Evolutionary conservation across 2,888 invertebrate species (phyloP).

Genomic region (Gari tellinella): DNA sequence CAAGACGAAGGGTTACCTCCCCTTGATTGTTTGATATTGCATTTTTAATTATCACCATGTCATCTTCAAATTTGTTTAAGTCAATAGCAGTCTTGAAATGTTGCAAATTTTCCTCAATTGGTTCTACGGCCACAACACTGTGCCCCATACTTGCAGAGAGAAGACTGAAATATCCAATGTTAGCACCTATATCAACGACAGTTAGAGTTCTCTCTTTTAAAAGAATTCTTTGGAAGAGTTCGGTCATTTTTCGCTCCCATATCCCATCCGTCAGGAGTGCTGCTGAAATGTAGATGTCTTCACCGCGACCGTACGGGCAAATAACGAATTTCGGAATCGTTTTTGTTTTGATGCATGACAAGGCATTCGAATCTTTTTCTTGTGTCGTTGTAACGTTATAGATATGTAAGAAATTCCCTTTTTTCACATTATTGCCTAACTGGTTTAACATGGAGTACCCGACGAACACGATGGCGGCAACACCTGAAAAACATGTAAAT

Average conservation of each 20-base stretch:
- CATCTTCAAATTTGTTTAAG: conserved; percentile 59
- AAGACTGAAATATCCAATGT: conserved; percentile 80
- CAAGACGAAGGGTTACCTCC: conserved; percentile 60
- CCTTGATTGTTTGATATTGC: conserved; percentile 69
- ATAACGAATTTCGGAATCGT: conserved; percentile 68
- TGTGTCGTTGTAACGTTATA: background rate
- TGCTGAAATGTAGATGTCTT: conserved; percentile 76
- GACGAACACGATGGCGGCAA: no score
- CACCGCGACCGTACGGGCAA: conserved; percentile 69
- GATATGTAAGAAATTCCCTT: background rate
- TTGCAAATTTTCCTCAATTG: conserved; percentile 63
- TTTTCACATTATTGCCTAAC: no score
- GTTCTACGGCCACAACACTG: conserved; percentile 81
- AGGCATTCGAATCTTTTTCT: no score
- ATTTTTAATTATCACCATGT: conserved; percentile 68
- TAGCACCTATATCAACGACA: conserved; percentile 81
- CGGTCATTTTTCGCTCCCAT: conserved; percentile 79
- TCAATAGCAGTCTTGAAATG: conserved; percentile 65
- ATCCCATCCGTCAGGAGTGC: conserved; percentile 70
- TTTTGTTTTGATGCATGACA: conserved; percentile 21
- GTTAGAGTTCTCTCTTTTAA: conserved; percentile 57
- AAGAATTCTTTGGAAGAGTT: conserved; percentile 68
- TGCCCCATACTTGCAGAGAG: conserved; percentile 77
- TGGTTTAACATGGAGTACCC: no score
- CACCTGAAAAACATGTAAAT: no score